Evolutionary conservation across 2,888 invertebrate species (phyloP), one percentile per base, ranked within the genome.

Genomic region (Apodemia mormo): DNA sequence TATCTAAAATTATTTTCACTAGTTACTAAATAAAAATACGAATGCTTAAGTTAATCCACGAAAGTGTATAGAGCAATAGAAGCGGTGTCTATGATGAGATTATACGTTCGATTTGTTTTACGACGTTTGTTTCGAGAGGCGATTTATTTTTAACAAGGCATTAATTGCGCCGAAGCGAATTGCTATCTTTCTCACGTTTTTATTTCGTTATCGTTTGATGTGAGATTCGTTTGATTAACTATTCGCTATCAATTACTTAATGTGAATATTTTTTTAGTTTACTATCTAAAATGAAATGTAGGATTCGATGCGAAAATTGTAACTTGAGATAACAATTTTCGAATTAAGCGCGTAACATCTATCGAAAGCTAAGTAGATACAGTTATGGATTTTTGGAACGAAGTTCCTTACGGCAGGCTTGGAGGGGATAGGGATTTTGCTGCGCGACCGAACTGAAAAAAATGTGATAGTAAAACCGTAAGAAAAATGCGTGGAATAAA

Each of bases 111-210:
- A 88, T 89, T 89, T 88, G 86, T 90, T 89, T 88, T 85, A 82
- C 83, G 84, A 82, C 83, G 84, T 86, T 83, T 82, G 84, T 81
- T 77, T 77, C 78, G 76, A 79, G 79, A 81, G 80, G 78, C 85
- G 89, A 88, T 88, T 88, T 81, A 82, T 86, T 87, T 91, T 86
- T 87, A 89, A 90, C 88, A 83, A 90, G 88, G 80, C 80, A 79
- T 81, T 83, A 82, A 87, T 85, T 85, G 80, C 76, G 78, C 79
- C 83, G 80, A 78, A 82, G 82, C 84, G 82, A 86, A 87, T 84
- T 75, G 75, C 82, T 78, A 83, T 83, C 85, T 85, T 90, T 92
- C 92, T 91, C 92, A 92, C 92, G 92, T 92, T 91, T 90, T 89
- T 88, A 83, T 88, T 87, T 87, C 86, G 81, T 85, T 87, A 86